A percentile compares a stretch with the other conserved stretches of the same genome.
These are phyloP conservation scores for Galemys pyrenaicus DNA, from an alignment of 2,113 vertebrate species.

Conservation along the genomic window DNA sequence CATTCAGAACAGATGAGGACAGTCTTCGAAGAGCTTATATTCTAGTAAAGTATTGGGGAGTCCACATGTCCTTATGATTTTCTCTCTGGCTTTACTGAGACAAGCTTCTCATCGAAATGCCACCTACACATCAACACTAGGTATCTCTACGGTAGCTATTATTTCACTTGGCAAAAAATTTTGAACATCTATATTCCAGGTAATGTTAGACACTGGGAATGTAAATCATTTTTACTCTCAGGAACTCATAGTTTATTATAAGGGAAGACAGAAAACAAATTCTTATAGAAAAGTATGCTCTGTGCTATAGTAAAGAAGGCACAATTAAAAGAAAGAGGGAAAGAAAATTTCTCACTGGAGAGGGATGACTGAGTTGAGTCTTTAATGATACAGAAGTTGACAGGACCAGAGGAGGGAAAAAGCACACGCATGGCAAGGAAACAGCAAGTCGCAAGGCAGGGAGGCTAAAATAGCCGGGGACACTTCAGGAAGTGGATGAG, in stretches of 20 bases:
- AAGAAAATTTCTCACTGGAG: background rate
- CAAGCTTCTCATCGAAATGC: constrained; percentile 2
- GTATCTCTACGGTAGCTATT: background rate
- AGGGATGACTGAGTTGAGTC: constrained; percentile 6
- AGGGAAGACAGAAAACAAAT: background rate
- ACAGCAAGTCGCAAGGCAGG: background rate
- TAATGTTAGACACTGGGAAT: background rate
- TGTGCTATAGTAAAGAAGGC: background rate
- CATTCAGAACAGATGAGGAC: background rate
- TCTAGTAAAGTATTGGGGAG: background rate
- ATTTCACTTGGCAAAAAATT: constrained; percentile 20
- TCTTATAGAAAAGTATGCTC: background rate
- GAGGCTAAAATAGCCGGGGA: background rate
- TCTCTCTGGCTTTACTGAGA: background rate
- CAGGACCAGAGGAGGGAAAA: background rate
- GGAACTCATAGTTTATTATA: background rate
- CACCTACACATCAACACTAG: background rate
- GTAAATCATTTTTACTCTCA: background rate
- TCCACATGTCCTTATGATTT: background rate
- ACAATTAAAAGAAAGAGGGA: background rate
- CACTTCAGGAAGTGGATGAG: background rate
- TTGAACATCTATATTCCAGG: background rate
- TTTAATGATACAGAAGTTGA: background rate
- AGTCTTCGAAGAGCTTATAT: background rate
- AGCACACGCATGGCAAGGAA: background rate